phyloP scores from a whole-genome alignment of 2,888 invertebrate genomes.

The Odontomyia ornata region DNA sequence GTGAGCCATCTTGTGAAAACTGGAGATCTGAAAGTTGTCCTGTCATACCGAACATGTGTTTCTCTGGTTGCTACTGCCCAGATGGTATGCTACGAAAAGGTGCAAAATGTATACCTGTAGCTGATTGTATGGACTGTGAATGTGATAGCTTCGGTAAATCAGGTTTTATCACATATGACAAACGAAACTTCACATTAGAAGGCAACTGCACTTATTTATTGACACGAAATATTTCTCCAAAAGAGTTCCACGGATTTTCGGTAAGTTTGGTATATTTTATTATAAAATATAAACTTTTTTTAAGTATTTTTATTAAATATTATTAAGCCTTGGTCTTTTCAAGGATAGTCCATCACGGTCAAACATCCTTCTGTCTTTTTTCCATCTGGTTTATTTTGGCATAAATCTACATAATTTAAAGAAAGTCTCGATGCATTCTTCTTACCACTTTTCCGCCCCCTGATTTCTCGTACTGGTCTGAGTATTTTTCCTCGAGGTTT shows the following conservation, averaged over 20 bases:
- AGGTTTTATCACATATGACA: constrained; percentile 85
- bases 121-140: constrained; percentile 79
- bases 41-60: constrained; percentile 73
- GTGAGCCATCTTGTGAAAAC: constrained; percentile 80
- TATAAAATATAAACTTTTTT: no score
- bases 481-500: no score
- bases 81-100: constrained; percentile 75
- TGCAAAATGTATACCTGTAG: constrained; percentile 74
- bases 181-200: constrained; percentile 78
- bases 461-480: no score
- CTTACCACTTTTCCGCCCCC: no score
- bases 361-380: no score
- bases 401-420: no score
- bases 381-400: no score
- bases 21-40: constrained; percentile 71
- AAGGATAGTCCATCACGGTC: no score
- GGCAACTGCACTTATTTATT: constrained; percentile 88
- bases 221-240: constrained; percentile 71
- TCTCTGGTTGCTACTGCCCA: constrained; percentile 87
- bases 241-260: constrained; percentile 61
- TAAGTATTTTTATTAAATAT: no score
- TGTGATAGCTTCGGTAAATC: constrained; percentile 82
- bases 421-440: no score
- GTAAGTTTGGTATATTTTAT: constrained; percentile 52
- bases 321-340: no score